Conservation (phyloP, 2,113 vertebrate species). For the Macrotus californicus region DNA sequence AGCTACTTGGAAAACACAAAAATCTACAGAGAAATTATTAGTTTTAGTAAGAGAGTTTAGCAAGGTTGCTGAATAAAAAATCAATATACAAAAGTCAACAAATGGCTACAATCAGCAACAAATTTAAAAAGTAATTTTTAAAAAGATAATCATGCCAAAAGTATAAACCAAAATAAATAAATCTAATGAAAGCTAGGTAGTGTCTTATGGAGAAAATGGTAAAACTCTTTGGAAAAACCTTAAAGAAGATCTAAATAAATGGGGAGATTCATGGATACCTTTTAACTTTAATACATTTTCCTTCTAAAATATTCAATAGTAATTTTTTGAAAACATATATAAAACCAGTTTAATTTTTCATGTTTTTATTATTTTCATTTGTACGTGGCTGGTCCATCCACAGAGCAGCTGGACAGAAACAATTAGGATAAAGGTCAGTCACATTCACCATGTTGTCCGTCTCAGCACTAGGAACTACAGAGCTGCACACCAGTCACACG, state of each 20-base stretch:
- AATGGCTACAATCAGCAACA: conserved; percentile 6
- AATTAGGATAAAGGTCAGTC: neutral
- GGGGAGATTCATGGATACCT: neutral
- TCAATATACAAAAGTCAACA: neutral
- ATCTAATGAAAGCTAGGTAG: neutral
- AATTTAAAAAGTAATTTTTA: conserved; percentile 18
- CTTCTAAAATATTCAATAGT: conserved; percentile 21
- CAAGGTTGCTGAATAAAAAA: neutral
- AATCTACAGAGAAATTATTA: conserved; percentile 45
- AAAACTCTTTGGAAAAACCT: neutral
- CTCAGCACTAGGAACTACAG: neutral
- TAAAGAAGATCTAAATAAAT: neutral
- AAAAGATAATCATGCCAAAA: neutral
- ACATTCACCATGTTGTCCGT: neutral
- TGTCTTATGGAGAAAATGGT: neutral
- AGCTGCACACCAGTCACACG: neutral
- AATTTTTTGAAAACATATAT: conserved; percentile 14
- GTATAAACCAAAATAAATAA: conserved; percentile 1
- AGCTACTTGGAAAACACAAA: neutral
- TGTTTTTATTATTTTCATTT: neutral
- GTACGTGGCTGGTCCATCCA: neutral
- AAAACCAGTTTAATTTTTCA: neutral
- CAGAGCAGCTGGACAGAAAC: neutral
- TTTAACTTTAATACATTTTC: conserved; percentile 26
- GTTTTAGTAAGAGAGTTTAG: conserved; percentile 16